Conservation (phyloP, 1,140 invertebrate species). For the Drosophila lini region DNA sequence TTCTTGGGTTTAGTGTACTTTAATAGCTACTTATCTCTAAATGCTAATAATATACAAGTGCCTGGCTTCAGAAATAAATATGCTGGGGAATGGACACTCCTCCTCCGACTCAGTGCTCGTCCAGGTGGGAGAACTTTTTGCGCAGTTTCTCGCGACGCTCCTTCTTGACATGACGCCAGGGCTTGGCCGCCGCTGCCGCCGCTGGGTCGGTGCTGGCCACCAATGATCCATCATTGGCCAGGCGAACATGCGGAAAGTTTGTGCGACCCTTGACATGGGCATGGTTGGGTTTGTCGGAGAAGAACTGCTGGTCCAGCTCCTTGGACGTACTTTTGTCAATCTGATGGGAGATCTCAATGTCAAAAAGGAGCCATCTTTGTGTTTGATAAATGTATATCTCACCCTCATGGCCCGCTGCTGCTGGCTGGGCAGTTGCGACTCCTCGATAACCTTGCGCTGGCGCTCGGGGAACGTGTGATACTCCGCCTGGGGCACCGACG, state of each 20-base stretch:
- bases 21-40: conserved; percentile 27
- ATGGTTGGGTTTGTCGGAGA: conserved; percentile 83
- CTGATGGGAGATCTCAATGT: conserved; percentile 42
- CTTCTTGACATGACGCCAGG: conserved; percentile 92
- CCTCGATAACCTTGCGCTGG: conserved; percentile 77
- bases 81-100: neutral
- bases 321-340: conserved; percentile 83
- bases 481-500: conserved; percentile 88
- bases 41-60: conserved; percentile 38
- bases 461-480: conserved; percentile 88
- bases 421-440: conserved; percentile 85
- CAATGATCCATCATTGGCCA: conserved; percentile 63
- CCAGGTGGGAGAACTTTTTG: conserved; percentile 91
- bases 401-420: conserved; percentile 86
- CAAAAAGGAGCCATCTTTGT: neutral
- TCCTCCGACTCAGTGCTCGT: conserved; percentile 86
- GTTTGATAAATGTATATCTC: conserved; percentile 19
- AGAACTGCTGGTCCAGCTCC: conserved; percentile 87
- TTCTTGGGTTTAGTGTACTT: conserved; percentile 4
- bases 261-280: conserved; percentile 86
- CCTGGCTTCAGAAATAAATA: conserved; percentile 16
- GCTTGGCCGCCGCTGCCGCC: conserved; percentile 90
- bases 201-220: conserved; percentile 64
- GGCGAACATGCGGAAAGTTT: conserved; percentile 78
- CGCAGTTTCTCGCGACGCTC: conserved; percentile 95